Evolutionary conservation across 1,140 invertebrate species (phyloP), one percentile per base, ranked within the genome.

Genomic region (Bombus affinis): DNA sequence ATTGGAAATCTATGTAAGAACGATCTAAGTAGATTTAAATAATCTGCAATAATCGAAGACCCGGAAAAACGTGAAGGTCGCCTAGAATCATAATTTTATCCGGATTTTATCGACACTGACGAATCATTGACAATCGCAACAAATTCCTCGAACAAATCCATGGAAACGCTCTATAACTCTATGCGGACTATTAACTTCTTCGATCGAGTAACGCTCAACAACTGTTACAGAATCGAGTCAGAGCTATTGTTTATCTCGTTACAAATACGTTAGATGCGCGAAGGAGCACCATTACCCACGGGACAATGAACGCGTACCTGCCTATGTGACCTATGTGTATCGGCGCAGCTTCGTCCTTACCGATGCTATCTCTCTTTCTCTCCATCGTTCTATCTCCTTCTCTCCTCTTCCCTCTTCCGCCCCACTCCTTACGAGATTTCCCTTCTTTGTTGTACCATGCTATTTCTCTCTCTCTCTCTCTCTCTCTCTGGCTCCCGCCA

Each of bases 171-270:
- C 13, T 18, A 4, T 1, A 12, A 5, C 6, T 53, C 5, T 53
- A 32, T 44, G 42, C 47, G 76, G 57, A 66, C n/a, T 44, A n/a
- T 68, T 59, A 72, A 87, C 47, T 81, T 76, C 70, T 89, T 89
- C 81, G 82, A 87, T 83, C 71, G 78, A 68, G 68, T 81, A 87
- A 81, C 76, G 75, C 39, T 85, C 65, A 75, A 74, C 86, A 85
- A 78, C 81, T 85, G 70, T 85, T 77, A 78, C 79, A 71, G 85
- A 87, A 85, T 70, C 71, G 66, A 74, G 72, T 15, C n/a, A 59
- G 65, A 44, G 68, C 65, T 57, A 90, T 89, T 84, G 89, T 90
- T 90, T 90, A 89, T 89, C 89, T 85, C 89, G 80, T 89, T 89
- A 89, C 77, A 57, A 87, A 87, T 80, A 83, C 85, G 73, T 87